Evolutionary conservation across 2,888 invertebrate genomes (phyloP).

Genomic region (Drosophila vallismaia): DNA sequence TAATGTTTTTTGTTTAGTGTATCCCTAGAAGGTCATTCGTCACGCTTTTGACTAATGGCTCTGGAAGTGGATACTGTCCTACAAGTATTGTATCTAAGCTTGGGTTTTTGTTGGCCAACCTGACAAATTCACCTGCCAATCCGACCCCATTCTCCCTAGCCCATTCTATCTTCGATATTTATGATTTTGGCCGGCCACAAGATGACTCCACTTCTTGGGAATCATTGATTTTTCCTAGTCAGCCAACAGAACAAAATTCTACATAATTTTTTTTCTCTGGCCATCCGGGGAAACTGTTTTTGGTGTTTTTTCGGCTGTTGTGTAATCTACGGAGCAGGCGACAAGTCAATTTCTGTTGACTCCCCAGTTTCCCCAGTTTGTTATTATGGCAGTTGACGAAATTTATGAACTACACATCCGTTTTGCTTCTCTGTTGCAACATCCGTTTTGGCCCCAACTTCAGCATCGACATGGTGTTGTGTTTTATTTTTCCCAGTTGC

Average conservation of each 20-base stretch:
- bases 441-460: constrained; percentile 56
- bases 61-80: constrained; percentile 32
- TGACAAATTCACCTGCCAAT: constrained; percentile 75
- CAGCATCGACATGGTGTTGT: constrained; percentile 6
- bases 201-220: constrained; percentile 38
- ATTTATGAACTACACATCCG: constrained; percentile 80
- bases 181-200: constrained; percentile 64
- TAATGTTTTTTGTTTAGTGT: not conserved
- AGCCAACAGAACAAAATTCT: not conserved
- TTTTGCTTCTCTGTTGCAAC: constrained; percentile 65
- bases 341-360: constrained; percentile 70
- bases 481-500: too few relatives aligned
- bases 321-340: constrained; percentile 66
- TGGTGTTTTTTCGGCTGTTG: constrained; percentile 51
- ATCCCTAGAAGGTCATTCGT: constrained; percentile 44
- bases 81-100: not conserved
- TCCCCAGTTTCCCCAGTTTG: constrained; percentile 64
- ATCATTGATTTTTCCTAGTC: constrained; percentile 42
- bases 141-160: not conserved
- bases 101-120: not conserved
- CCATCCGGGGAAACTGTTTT: constrained; percentile 4
- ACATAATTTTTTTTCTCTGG: constrained; percentile 14
- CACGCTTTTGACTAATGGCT: constrained; percentile 73
- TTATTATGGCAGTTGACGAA: constrained; percentile 78
- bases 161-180: constrained; percentile 63